Conservation (phyloP, 2,797 vertebrate genomes). For the Pipistrellus nathusii region DNA sequence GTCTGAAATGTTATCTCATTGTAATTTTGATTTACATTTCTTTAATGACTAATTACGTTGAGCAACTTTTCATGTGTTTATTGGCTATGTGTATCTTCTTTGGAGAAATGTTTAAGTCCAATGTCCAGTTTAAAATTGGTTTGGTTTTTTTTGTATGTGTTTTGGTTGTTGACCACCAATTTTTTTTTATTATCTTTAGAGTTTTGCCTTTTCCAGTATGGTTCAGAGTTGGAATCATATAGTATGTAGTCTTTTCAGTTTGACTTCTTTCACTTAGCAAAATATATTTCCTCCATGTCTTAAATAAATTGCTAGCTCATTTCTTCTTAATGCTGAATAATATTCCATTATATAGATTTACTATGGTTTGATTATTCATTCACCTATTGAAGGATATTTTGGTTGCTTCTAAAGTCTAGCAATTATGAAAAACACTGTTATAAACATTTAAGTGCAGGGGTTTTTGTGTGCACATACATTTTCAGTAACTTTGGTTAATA, state of each 20-base stretch:
- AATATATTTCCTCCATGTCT: not conserved
- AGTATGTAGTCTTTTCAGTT: not conserved
- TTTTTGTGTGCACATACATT: not conserved
- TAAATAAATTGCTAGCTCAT: not conserved
- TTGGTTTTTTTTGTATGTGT: not conserved
- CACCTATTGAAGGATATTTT: not conserved
- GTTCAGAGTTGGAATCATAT: not conserved
- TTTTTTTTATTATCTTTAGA: not conserved
- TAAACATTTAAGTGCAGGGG: not conserved
- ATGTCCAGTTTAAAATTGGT: not conserved
- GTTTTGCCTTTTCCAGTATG: not conserved
- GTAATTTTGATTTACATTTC: slow-evolving; percentile 25
- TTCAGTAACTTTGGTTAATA: not conserved
- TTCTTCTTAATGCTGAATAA: not conserved
- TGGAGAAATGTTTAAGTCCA: not conserved
- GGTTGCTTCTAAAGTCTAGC: not conserved
- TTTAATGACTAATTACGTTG: not conserved
- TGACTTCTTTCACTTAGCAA: slow-evolving; percentile 6
- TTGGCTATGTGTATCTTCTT: not conserved
- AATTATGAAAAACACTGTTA: not conserved
- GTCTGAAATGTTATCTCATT: not conserved
- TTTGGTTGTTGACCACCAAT: not conserved
- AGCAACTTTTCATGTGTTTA: not conserved
- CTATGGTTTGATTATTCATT: not conserved
- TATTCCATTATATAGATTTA: slow-evolving; percentile 5